Percentiles rank a stretch among this genome's conserved stretches.
phyloP scores from a whole-genome alignment of 2,113 vertebrate species.

The Anoura caudifer region DNA sequence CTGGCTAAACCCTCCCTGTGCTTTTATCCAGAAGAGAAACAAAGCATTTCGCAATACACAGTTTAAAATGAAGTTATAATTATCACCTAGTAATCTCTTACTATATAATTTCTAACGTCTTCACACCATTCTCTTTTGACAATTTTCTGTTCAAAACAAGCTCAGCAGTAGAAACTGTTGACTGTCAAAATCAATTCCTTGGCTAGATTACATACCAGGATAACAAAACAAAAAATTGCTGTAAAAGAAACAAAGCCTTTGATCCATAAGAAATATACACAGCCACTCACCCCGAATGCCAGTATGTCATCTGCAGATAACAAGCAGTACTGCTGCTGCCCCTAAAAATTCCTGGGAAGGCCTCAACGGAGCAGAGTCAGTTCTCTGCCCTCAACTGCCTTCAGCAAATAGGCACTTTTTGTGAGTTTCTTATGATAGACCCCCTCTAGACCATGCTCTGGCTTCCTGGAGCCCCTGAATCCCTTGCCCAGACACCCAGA shows the following conservation, averaged over 20 bases:
- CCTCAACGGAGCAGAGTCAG: not conserved
- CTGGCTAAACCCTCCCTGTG: not conserved
- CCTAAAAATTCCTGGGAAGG: not conserved
- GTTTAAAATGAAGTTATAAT: constrained; percentile 39
- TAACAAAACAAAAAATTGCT: constrained; percentile 25
- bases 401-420: not conserved
- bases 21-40: not conserved
- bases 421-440: not conserved
- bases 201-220: constrained; percentile 1
- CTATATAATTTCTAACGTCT: not conserved
- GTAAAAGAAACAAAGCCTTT: not conserved
- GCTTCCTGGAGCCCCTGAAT: not conserved
- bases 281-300: not conserved
- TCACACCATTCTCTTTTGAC: not conserved
- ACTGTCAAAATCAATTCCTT: constrained; percentile 17
- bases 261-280: not conserved
- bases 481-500: not conserved
- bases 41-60: not conserved
- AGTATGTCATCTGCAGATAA: not conserved
- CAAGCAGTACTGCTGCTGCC: not conserved
- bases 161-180: not conserved
- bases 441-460: not conserved
- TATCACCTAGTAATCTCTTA: constrained; percentile 3
- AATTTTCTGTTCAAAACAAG: constrained; percentile 40
- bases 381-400: not conserved